These are phyloP conservation scores for Allygus modestus DNA, from an alignment of 2,888 invertebrate species.

Conservation along the genomic window DNA sequence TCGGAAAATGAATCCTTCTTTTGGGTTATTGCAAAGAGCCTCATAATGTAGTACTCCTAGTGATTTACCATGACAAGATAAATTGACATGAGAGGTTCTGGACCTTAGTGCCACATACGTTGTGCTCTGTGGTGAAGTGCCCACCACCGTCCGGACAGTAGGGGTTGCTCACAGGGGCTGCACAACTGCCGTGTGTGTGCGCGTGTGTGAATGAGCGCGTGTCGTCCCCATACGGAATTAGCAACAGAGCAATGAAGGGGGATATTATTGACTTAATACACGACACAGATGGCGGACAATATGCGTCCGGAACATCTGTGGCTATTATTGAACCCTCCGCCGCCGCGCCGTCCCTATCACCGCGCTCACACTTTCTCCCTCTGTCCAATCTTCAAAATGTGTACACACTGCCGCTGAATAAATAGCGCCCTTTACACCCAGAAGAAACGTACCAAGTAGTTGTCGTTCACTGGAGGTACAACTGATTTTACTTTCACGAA, in stretches of 20 bases:
- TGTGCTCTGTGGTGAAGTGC: too few species aligned
- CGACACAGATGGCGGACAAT: slow-evolving; percentile 58
- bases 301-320: slow-evolving; percentile 57
- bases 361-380: slow-evolving; percentile 13
- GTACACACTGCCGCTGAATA: not conserved
- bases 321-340: slow-evolving; percentile 32
- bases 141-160: too few species aligned
- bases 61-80: too few species aligned
- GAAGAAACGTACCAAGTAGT: too few species aligned
- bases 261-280: slow-evolving; percentile 60
- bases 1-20: too few species aligned
- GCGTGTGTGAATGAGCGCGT: not conserved
- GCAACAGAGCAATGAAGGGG: slow-evolving; percentile 47
- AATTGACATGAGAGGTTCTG: too few species aligned
- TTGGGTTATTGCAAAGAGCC: too few species aligned
- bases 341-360: not conserved
- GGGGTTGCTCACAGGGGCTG: not conserved
- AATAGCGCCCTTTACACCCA: not conserved
- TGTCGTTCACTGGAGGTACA: too few species aligned
- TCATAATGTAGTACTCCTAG: too few species aligned
- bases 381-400: not conserved
- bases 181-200: not conserved
- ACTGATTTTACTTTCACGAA: too few species aligned
- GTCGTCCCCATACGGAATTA: slow-evolving; percentile 27
- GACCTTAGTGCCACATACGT: too few species aligned